Evolutionary conservation across 2,888 invertebrate genomes (phyloP).

Genomic region (Morpho achilles): DNA sequence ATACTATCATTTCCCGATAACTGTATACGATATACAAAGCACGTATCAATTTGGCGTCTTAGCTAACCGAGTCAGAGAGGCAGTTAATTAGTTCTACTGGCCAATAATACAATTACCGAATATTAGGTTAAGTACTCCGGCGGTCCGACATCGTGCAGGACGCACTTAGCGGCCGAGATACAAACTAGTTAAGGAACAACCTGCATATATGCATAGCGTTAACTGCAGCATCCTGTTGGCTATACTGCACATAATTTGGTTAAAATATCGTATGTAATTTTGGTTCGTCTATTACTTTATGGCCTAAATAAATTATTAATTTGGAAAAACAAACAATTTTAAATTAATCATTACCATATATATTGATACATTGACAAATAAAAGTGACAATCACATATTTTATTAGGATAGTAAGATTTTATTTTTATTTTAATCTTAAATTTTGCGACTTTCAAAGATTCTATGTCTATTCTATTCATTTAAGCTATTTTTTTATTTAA

Average conservation of each 20-base stretch:
- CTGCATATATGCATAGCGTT: constrained; percentile 28
- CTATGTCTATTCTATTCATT: too few species aligned
- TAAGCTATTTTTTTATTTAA: not conserved
- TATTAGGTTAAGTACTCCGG: constrained; percentile 74
- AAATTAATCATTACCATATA: not conserved
- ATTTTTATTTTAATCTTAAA: too few species aligned
- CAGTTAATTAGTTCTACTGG: constrained; percentile 67
- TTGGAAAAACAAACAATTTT: too few species aligned
- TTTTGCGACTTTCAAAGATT: too few species aligned
- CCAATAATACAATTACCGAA: constrained; percentile 68
- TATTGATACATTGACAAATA: too few species aligned
- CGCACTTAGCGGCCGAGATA: constrained; percentile 64
- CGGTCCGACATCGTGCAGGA: constrained; percentile 46
- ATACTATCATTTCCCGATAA: not conserved
- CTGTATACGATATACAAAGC: constrained; percentile 18
- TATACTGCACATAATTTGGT: too few species aligned
- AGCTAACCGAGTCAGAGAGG: constrained; percentile 56
- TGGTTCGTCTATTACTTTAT: too few species aligned
- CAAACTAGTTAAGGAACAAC: constrained; percentile 61
- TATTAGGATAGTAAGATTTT: too few species aligned
- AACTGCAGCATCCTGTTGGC: constrained; percentile 10
- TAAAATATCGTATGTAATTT: not conserved
- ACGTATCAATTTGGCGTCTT: constrained; percentile 55
- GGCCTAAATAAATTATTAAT: too few species aligned
- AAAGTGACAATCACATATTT: too few species aligned